A percentile compares a stretch with the other conserved stretches of the same genome.
phyloP scores from a whole-genome alignment of 2,113 vertebrate genomes.

The Heterochromis multidens region DNA sequence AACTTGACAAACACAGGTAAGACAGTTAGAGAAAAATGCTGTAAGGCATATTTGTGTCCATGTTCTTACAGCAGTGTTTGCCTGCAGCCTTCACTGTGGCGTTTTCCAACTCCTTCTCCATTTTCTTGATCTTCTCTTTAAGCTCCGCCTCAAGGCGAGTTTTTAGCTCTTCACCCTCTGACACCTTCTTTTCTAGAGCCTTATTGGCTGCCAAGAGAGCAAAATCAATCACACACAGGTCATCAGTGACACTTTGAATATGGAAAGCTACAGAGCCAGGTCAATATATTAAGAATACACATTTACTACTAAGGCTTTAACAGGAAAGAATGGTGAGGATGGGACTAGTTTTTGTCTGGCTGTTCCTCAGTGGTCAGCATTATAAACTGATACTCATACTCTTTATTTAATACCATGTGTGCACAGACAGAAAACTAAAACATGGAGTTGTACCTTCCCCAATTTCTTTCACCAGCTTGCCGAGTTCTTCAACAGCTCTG shows the following conservation, averaged over 20 bases:
- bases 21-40: too few relatives aligned
- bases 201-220: constrained; percentile 79
- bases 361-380: not conserved
- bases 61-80: constrained; percentile 86
- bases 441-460: constrained; percentile 79
- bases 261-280: not conserved
- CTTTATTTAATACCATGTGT: not conserved
- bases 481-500: constrained; percentile 89
- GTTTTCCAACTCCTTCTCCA: constrained; percentile 93
- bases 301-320: not conserved
- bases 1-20: not conserved
- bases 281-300: not conserved
- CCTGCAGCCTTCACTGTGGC: constrained; percentile 82
- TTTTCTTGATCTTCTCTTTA: constrained; percentile 82
- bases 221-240: not conserved
- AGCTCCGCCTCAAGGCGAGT: constrained; percentile 81
- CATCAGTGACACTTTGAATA: not conserved
- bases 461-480: constrained; percentile 85
- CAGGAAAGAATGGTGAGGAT: not conserved
- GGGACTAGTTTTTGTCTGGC: not conserved
- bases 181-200: constrained; percentile 80
- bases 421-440: not conserved
- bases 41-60: not conserved
- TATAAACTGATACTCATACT: not conserved
- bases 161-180: constrained; percentile 80